These are phyloP conservation scores for Yponomeuta cagnagella DNA, from an alignment of 2,888 invertebrate species.

Conservation along the genomic window DNA sequence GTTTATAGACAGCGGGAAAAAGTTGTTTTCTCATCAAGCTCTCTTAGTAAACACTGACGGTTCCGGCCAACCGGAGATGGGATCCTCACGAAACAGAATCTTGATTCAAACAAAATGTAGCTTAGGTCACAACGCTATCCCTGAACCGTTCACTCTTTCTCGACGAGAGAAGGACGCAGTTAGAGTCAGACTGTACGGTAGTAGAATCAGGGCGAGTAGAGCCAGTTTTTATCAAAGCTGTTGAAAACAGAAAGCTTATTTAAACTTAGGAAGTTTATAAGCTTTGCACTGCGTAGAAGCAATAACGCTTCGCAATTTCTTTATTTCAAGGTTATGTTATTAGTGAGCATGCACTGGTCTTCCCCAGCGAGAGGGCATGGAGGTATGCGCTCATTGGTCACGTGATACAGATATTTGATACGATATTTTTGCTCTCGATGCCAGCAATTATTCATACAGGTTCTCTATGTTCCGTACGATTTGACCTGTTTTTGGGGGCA, in stretches of 20 bases:
- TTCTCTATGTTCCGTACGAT: too few relatives aligned
- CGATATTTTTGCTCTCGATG: too few relatives aligned
- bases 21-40: background rate
- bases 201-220: background rate
- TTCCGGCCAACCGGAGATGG: slow-evolving; percentile 2
- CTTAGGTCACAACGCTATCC: too few relatives aligned
- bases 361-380: too few relatives aligned
- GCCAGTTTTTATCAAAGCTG: background rate
- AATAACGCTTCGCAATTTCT: background rate
- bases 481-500: too few relatives aligned
- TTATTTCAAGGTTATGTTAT: background rate
- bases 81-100: background rate
- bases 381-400: too few relatives aligned
- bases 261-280: background rate
- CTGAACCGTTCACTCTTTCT: background rate
- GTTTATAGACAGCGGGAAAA: too few relatives aligned
- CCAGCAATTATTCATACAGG: too few relatives aligned
- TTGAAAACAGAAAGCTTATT: background rate
- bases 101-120: too few relatives aligned
- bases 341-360: background rate
- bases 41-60: background rate
- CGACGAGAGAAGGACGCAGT: background rate
- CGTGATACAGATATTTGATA: too few relatives aligned
- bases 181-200: background rate
- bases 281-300: background rate